A percentile compares a stretch with the other conserved stretches of the same genome.
Conservation (phyloP, 2,113 vertebrate genomes). For the Rhinichthys klamathensis region DNA sequence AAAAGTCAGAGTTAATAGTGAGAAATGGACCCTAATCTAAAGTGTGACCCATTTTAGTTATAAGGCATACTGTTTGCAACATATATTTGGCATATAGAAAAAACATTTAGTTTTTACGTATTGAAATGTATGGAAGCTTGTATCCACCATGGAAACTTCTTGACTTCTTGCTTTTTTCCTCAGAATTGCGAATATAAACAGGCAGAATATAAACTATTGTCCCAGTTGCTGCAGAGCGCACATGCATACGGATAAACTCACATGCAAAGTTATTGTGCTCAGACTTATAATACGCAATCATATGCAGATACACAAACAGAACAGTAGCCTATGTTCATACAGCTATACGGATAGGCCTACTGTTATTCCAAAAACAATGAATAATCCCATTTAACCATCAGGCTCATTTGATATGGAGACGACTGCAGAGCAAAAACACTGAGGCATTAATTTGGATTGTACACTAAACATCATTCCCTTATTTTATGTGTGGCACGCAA, state of each 20-base stretch:
- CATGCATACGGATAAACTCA: constrained; percentile 21
- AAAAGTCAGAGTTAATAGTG: too few relatives aligned
- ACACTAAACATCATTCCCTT: constrained; percentile 15
- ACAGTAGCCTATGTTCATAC: neutral
- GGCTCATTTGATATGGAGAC: neutral
- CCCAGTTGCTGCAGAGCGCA: constrained; percentile 58
- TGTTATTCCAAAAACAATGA: constrained; percentile 38
- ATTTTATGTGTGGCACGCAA: constrained; percentile 8
- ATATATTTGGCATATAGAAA: too few relatives aligned
- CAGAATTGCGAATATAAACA: too few relatives aligned
- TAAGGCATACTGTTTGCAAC: too few relatives aligned
- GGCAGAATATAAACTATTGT: constrained; percentile 37
- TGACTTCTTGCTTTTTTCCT: too few relatives aligned
- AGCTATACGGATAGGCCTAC: neutral
- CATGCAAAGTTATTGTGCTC: constrained; percentile 6
- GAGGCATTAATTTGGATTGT: constrained; percentile 1
- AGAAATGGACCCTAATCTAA: too few relatives aligned
- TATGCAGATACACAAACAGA: neutral
- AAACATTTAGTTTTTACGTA: too few relatives aligned
- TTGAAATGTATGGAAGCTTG: too few relatives aligned
- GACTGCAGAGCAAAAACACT: neutral
- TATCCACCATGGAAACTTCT: too few relatives aligned
- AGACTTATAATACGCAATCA: neutral
- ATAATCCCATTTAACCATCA: neutral
- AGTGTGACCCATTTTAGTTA: too few relatives aligned